Base-by-base conservation (phyloP, 92 coral and sea anemone species). In the Muricea muricata region DNA sequence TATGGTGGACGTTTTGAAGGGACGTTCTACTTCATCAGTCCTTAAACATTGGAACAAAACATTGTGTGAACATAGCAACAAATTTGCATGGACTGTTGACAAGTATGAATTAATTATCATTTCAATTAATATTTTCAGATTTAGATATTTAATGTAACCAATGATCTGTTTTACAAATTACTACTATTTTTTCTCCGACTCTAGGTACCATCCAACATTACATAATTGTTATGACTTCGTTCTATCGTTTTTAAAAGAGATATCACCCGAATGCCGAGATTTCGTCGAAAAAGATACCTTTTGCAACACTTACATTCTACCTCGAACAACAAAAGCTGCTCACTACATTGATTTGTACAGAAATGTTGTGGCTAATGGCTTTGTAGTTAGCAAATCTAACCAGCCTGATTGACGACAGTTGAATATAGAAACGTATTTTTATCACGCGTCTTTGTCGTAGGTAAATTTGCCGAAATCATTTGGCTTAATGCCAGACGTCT, bases 221-320 rank as follows among this genome's bases (percentile, higher is more conserved):
- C 65, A 87, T 57, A 93, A 93, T 76, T 93, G 97, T 80, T 93
- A 87, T 42, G 83, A 85, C 73, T 93, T 92, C 85, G 93, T 89
- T 1, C 14, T 93, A 45, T 73, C 87, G 18, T 87, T 93, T 68
- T 69, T 91, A 6, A 84, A 67, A 33, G 76, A 76, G 41, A 52
- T 72, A 55, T 58, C n/a, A 6, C 76, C 88, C 52, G 58, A 29
- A 35, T 23, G 40, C 20, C 58, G 50, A 8, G 6, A 76, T 40
- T 67, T 85, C 24, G 47, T 47, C 60, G 21, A 55, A 31, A 93
- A 85, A 81, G 78, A 74, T 17, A 80, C 66, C 30, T 93, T 93
- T 61, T 89, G 94, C 58, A 79, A 80, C 75, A 31, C 70, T n/a
- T 81, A 37, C 48, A 87, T 93, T 75, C 37, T 89, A 25, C 94